Percentiles rank a stretch among this genome's conserved stretches.
These are phyloP conservation scores for Microdon myrmicae DNA, from an alignment of 2,888 invertebrate species.

Conservation along the genomic window DNA sequence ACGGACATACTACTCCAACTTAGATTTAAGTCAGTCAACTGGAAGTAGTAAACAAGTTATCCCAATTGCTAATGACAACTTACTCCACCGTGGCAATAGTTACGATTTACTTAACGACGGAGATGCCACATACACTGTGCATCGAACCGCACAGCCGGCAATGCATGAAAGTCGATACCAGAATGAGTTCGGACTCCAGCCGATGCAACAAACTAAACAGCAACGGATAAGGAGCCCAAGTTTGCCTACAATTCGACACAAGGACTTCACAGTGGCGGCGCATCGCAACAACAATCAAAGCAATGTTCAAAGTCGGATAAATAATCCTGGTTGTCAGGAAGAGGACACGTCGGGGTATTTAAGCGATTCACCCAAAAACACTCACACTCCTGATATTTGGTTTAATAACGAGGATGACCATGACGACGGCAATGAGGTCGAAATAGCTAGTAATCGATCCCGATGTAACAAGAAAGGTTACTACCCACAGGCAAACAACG, in stretches of 20 bases:
- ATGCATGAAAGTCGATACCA: slow-evolving; percentile 31
- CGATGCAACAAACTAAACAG: slow-evolving; percentile 40
- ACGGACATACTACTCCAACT: slow-evolving; percentile 65
- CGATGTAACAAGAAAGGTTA: slow-evolving; percentile 38
- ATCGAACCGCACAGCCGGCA: slow-evolving; percentile 19
- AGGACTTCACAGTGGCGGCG: slow-evolving; percentile 54
- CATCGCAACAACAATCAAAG: slow-evolving; percentile 57
- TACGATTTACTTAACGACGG: slow-evolving; percentile 58
- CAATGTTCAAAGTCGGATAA: slow-evolving; percentile 58
- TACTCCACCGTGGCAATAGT: slow-evolving; percentile 55
- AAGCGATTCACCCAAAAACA: slow-evolving; percentile 76
- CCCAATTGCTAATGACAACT: slow-evolving; percentile 6
- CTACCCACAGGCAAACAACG: slow-evolving; percentile 42
- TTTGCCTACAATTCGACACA: slow-evolving; percentile 73
- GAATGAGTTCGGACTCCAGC: slow-evolving; percentile 5
- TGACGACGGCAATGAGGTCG: slow-evolving; percentile 51
- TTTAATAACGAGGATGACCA: slow-evolving; percentile 59
- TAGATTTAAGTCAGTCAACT: slow-evolving; percentile 61
- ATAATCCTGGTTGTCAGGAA: slow-evolving; percentile 68
- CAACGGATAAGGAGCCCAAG: slow-evolving; percentile 72
- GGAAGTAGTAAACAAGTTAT: slow-evolving; percentile 51
- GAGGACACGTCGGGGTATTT: slow-evolving; percentile 87
- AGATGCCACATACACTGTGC: slow-evolving; percentile 39
- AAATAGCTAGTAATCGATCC: slow-evolving; percentile 57
- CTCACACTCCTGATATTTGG: slow-evolving; percentile 68